A percentile compares a stretch with the other conserved stretches of the same genome.
Conservation (phyloP, 2,888 invertebrate species). For the Athalia rosae region DNA sequence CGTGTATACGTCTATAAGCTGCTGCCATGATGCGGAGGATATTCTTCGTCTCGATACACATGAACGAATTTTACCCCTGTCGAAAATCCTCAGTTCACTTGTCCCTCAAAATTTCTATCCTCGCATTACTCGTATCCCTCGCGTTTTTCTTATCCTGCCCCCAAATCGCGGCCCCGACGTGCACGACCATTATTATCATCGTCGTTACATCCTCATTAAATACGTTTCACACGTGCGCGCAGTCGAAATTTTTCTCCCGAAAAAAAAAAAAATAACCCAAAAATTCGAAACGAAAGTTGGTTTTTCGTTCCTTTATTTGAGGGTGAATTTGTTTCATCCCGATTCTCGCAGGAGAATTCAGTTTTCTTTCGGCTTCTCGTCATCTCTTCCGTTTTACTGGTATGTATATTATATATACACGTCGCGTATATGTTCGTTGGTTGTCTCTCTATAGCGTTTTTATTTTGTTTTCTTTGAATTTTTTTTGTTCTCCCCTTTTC, state of each 20-base stretch:
- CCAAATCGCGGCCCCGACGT: background rate
- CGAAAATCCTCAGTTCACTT: constrained; percentile 16
- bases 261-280: too few relatives aligned
- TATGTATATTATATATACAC: background rate
- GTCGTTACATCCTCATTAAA: too few relatives aligned
- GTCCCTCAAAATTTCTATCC: background rate
- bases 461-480: background rate
- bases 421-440: too few relatives aligned
- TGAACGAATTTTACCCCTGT: background rate
- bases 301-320: too few relatives aligned
- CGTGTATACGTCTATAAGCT: too few relatives aligned
- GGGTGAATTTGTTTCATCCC: too few relatives aligned
- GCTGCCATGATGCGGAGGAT: background rate
- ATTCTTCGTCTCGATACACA: background rate
- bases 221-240: too few relatives aligned
- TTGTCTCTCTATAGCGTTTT: background rate
- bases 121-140: background rate
- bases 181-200: too few relatives aligned
- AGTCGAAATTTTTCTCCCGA: too few relatives aligned
- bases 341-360: background rate
- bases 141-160: background rate
- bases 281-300: too few relatives aligned
- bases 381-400: background rate
- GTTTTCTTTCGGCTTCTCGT: background rate
- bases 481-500: constrained; percentile 23